These are phyloP conservation scores for Linurgus olivaceus DNA, from an alignment of 2,797 vertebrate species.

Conservation along the genomic window DNA sequence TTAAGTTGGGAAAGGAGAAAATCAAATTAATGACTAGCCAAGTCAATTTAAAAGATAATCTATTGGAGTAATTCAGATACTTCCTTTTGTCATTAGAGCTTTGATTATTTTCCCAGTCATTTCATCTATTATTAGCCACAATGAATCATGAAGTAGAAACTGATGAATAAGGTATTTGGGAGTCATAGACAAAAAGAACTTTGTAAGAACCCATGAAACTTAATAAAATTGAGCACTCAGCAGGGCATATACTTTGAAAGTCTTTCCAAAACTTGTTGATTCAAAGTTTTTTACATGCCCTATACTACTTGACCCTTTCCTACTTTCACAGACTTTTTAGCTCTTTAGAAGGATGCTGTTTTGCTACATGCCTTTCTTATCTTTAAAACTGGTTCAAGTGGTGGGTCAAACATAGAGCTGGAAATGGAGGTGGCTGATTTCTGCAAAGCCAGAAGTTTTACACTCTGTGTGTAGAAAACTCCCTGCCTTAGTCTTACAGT, in stretches of 20 bases:
- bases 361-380: not conserved
- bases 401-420: not conserved
- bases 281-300: not conserved
- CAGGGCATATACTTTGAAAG: not conserved
- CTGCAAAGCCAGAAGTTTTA: not conserved
- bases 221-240: not conserved
- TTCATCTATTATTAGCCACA: not conserved
- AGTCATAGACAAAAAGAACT: not conserved
- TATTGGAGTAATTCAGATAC: not conserved
- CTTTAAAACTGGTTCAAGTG: not conserved
- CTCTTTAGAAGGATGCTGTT: not conserved
- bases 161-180: not conserved
- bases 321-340: not conserved
- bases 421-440: not conserved
- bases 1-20: not conserved
- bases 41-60: constrained; percentile 10
- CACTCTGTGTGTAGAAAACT: not conserved
- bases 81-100: constrained; percentile 25
- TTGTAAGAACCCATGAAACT: not conserved
- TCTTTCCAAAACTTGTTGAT: not conserved
- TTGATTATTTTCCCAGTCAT: constrained; percentile 43
- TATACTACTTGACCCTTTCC: not conserved
- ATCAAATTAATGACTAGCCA: not conserved
- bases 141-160: not conserved
- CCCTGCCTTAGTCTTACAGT: not conserved